Base-by-base conservation (phyloP, 1,140 invertebrate species). In the Procambarus virginalis region DNA sequence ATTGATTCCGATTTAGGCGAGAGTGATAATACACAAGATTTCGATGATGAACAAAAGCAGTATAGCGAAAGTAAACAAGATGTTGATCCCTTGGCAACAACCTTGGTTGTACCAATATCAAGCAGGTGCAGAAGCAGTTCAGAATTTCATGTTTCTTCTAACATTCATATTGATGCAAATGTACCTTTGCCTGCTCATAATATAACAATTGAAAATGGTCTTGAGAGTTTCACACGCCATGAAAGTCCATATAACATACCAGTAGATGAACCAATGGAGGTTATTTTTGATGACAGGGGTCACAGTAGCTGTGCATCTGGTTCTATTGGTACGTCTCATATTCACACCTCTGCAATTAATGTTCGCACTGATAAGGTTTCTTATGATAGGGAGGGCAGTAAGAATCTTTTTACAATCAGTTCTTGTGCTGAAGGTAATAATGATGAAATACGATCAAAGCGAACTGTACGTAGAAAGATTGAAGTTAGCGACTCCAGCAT, bases 181-280 rank as follows among this genome's bases (percentile, higher is more conserved):
- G 81, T 84, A 12, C 60, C 81, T 20, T 89, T 81, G 10, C 88
- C 88, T 60, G 88, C 58, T 51, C 75, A 58, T 70, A 89, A 73
- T 22, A 79, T 89, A 60, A 84, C 81, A 5, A 82, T 83, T 77
- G 88, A 89, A 49, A 84, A 60, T 79, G 82, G 55, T n/a, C 20
- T 89, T 22, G 82, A 84, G n/a, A 79, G 58, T 48, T 89, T 78
- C 22, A 79, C 48, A 34, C 51, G 55, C n/a, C 88, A 58, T 55
- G 78, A 73, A 6, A 73, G 51, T 81, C 46, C 86, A 17, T 89
- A 84, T 49, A 64, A 58, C 58, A 84, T 84, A 48, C 81, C 55
- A 3, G 84, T 86, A 22, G 81, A 89, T 49, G 70, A 78, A 78
- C 75, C 88, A 20, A 89, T 89, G 81, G 81, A 89, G 46, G 82